Evolutionary conservation across 2,888 invertebrate genomes (phyloP).

Genomic region (Mellilla xanthometata): DNA sequence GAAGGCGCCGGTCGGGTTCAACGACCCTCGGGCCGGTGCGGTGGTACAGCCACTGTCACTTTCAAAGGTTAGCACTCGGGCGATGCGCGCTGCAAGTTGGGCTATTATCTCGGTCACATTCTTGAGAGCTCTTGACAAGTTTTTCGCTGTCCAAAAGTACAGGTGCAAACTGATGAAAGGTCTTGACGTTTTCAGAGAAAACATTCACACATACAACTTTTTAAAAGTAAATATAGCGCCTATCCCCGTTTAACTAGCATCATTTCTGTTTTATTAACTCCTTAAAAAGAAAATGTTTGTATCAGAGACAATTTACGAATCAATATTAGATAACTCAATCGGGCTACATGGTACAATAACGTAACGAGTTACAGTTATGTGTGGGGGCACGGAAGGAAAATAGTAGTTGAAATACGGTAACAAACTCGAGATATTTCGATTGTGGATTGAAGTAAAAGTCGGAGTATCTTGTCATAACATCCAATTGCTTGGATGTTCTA

Average conservation of each 20-base stretch:
- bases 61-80: constrained; percentile 70
- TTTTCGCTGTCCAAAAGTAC: too few relatives aligned
- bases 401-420: constrained; percentile 43
- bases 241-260: too few relatives aligned
- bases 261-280: too few relatives aligned
- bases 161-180: too few relatives aligned
- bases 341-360: constrained; percentile 2
- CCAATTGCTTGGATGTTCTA: not conserved
- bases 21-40: constrained; percentile 44
- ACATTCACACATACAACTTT: too few relatives aligned
- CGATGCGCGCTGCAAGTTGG: constrained; percentile 28
- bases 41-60: constrained; percentile 72
- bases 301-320: constrained; percentile 1
- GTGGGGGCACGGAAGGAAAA: constrained; percentile 27
- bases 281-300: not conserved
- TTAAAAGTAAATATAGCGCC: too few relatives aligned
- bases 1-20: constrained; percentile 60
- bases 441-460: constrained; percentile 1
- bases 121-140: too few relatives aligned
- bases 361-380: constrained; percentile 17
- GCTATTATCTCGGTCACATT: constrained; percentile 8
- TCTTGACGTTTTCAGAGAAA: too few relatives aligned
- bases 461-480: not conserved
- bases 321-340: constrained; percentile 14
- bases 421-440: constrained; percentile 27